Evolutionary conservation across 1,140 invertebrate species (phyloP).

Genomic region (Uloborus diversus): DNA sequence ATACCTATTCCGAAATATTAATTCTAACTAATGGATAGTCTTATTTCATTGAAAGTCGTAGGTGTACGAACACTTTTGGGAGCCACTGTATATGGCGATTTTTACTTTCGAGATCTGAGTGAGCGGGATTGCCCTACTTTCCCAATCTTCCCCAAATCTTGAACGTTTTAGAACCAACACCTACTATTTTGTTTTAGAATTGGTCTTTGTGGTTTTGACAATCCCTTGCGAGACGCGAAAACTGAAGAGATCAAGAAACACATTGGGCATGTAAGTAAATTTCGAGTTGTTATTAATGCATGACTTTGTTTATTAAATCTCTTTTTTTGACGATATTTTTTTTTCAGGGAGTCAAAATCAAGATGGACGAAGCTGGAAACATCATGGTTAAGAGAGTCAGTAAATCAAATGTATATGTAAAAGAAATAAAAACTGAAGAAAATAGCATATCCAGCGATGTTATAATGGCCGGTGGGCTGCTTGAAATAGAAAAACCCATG

Average conservation of each 20-base stretch:
- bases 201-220: slow-evolving; percentile 91
- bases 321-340: too few relatives aligned
- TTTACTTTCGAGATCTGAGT: too few relatives aligned
- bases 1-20: too few relatives aligned
- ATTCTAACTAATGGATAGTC: too few relatives aligned
- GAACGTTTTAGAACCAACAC: too few relatives aligned
- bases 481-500: slow-evolving; percentile 91
- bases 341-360: slow-evolving; percentile 88
- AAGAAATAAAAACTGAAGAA: slow-evolving; percentile 70
- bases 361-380: slow-evolving; percentile 94
- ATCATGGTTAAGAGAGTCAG: slow-evolving; percentile 91
- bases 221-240: slow-evolving; percentile 90
- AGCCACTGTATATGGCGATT: too few relatives aligned
- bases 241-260: slow-evolving; percentile 90
- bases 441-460: slow-evolving; percentile 89
- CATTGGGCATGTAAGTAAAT: slow-evolving; percentile 80
- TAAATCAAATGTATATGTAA: slow-evolving; percentile 90
- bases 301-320: not conserved
- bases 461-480: slow-evolving; percentile 81
- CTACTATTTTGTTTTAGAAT: slow-evolving; percentile 78
- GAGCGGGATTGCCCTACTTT: too few relatives aligned
- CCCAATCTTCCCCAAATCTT: too few relatives aligned
- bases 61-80: too few relatives aligned
- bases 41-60: too few relatives aligned
- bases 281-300: not conserved